phyloP scores from a whole-genome alignment of 2,797 vertebrate species.

The Thamnophis elegans region DNA sequence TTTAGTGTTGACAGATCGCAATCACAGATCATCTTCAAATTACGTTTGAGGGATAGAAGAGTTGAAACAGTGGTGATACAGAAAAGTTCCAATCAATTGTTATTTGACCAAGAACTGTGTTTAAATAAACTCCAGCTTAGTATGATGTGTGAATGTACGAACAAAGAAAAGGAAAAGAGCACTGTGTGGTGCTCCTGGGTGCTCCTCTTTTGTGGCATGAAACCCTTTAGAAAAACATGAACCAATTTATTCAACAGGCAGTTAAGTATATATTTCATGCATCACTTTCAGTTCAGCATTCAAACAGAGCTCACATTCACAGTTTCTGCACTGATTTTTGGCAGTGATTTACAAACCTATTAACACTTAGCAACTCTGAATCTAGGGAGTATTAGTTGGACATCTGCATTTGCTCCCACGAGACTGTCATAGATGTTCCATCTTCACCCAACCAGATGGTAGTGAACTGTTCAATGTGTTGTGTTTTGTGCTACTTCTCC shows the following conservation, averaged over 20 bases:
- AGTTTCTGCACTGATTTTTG: slow-evolving; percentile 22
- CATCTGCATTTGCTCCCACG: slow-evolving; percentile 57
- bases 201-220: slow-evolving; percentile 13
- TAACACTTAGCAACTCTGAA: slow-evolving; percentile 48
- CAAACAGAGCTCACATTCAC: slow-evolving; percentile 35
- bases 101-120: not conserved
- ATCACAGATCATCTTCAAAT: not conserved
- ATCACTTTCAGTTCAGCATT: not conserved
- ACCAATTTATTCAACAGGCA: slow-evolving; percentile 22
- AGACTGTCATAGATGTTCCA: slow-evolving; percentile 4
- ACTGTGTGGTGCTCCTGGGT: slow-evolving; percentile 5
- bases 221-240: not conserved
- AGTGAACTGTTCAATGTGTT: not conserved
- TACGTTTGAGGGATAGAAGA: not conserved
- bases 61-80: not conserved
- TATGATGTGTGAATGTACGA: not conserved
- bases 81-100: not conserved
- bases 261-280: slow-evolving; percentile 5
- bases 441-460: slow-evolving; percentile 27
- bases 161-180: not conserved
- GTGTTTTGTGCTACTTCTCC: slow-evolving; percentile 4
- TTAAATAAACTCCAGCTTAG: not conserved
- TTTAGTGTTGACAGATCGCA: not conserved
- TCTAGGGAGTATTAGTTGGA: slow-evolving; percentile 50
- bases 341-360: slow-evolving; percentile 57